Evolutionary conservation across 1,140 invertebrate genomes (phyloP).

Genomic region (Macrobrachium rosenbergii): DNA sequence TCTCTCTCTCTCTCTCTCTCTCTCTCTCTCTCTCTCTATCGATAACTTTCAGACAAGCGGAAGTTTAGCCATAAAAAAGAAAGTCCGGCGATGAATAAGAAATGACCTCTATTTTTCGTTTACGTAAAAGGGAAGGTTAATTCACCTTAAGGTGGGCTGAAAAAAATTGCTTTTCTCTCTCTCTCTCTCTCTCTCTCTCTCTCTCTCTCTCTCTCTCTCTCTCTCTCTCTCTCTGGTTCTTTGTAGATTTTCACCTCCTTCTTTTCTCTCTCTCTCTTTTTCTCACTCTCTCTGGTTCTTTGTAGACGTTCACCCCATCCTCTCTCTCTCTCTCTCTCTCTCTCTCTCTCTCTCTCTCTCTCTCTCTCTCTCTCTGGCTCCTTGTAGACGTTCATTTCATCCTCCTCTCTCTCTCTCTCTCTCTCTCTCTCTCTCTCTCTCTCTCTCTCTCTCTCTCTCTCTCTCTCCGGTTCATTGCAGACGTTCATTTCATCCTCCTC

Average conservation of each 20-base stretch:
- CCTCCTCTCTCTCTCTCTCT: not conserved
- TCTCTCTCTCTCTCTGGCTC: not conserved
- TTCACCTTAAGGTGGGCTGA: not conserved
- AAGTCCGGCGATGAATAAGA: not conserved
- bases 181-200: not conserved
- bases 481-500: not conserved
- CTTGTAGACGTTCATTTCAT: not conserved
- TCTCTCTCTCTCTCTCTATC: constrained; percentile 3
- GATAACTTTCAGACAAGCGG: not conserved
- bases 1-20: constrained; percentile 20
- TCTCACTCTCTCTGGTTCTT: not conserved
- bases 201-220: not conserved
- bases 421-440: not conserved
- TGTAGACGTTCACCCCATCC: not conserved
- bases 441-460: not conserved
- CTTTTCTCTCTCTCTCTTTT: not conserved
- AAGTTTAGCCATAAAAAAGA: not conserved
- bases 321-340: not conserved
- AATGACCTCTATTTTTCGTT: not conserved
- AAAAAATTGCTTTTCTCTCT: not conserved
- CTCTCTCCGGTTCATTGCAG: not conserved
- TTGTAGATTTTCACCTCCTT: not conserved
- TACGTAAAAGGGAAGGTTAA: not conserved
- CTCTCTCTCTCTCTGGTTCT: not conserved
- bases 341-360: not conserved